A percentile compares a stretch with the other conserved stretches of the same genome.
These are phyloP conservation scores for Triplophysa dalaica DNA, from an alignment of 2,113 vertebrate species.

Conservation along the genomic window DNA sequence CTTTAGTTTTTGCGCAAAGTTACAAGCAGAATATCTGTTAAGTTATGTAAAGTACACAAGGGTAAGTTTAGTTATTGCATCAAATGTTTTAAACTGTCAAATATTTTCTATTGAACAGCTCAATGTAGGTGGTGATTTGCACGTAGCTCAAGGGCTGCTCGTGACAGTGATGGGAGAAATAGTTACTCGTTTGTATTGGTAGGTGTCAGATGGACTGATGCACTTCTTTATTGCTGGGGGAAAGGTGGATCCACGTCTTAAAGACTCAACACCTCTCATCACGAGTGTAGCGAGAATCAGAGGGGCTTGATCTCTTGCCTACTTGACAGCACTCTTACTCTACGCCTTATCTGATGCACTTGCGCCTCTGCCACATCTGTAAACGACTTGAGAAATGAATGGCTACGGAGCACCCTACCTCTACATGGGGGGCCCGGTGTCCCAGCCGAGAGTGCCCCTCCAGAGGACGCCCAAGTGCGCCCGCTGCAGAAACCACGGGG, in stretches of 20 bases:
- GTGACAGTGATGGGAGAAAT: conserved; percentile 57
- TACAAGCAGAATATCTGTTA: no score
- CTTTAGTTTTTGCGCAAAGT: no score
- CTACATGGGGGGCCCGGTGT: conserved; percentile 92
- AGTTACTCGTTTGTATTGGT: conserved; percentile 65
- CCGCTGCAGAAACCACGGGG: conserved; percentile 93
- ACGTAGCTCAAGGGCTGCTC: not conserved
- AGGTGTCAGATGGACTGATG: conserved; percentile 66
- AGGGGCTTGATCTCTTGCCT: conserved; percentile 58
- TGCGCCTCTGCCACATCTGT: conserved; percentile 37
- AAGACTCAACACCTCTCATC: conserved; percentile 63
- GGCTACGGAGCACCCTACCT: conserved; percentile 94
- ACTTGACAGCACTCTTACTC: conserved; percentile 43
- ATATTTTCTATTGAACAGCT: no score
- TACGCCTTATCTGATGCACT: conserved; percentile 50
- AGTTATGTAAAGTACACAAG: no score
- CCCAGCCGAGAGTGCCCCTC: conserved; percentile 86
- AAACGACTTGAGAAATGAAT: conserved; percentile 78
- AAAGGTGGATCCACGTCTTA: conserved; percentile 63
- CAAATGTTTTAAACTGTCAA: no score
- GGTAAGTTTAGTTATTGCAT: no score
- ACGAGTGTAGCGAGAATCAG: conserved; percentile 60
- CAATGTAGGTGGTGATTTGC: no score
- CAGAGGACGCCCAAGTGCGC: conserved; percentile 95
- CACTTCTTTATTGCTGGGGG: conserved; percentile 62